A percentile compares a stretch with the other conserved stretches of the same genome.
Conservation (phyloP, 2,888 invertebrate genomes). For the Mystacides longicornis region DNA sequence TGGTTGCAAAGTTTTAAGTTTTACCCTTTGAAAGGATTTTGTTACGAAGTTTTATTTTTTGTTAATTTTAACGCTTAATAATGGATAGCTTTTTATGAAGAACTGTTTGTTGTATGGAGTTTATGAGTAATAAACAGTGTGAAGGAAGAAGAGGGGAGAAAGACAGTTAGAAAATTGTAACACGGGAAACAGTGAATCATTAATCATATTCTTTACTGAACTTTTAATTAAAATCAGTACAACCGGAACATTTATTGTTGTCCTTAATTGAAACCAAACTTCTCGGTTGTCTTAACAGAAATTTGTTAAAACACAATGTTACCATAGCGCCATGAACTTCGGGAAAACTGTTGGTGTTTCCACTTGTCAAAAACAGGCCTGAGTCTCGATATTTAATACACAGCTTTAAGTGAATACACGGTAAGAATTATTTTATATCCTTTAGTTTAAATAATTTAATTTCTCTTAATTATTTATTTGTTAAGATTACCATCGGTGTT, state of each 20-base stretch:
- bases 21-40: too few species aligned
- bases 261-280: constrained; percentile 1
- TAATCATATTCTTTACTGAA: constrained; percentile 1
- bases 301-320: not conserved
- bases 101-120: too few species aligned
- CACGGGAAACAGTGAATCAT: not conserved
- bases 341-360: not conserved
- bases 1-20: too few species aligned
- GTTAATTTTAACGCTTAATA: too few species aligned
- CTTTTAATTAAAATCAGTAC: not conserved
- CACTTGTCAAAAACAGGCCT: not conserved
- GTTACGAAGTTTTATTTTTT: too few species aligned
- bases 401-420: not conserved
- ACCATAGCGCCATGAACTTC: not conserved
- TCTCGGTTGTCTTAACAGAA: not conserved
- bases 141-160: not conserved
- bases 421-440: not conserved
- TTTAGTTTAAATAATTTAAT: not conserved
- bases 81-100: too few species aligned
- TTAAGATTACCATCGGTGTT: not conserved
- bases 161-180: not conserved
- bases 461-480: not conserved
- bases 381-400: not conserved
- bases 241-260: constrained; percentile 2
- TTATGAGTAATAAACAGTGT: not conserved